Evolutionary conservation across 1,140 invertebrate species (phyloP).

Genomic region (Bombus impatiens): DNA sequence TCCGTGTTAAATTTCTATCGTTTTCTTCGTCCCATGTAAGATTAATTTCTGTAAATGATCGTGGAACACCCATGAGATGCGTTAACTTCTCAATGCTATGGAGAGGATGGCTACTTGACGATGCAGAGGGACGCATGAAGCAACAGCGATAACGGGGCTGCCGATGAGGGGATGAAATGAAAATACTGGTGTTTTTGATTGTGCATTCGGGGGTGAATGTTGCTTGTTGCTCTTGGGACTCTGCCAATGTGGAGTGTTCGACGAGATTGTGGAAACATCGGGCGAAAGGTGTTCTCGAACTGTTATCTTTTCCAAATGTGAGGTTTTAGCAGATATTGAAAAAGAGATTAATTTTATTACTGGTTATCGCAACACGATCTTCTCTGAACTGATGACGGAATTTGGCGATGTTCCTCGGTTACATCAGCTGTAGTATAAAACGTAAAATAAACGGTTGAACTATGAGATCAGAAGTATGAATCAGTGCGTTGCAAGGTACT

Average conservation of each 20-base stretch:
- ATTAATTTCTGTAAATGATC: background rate
- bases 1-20: background rate
- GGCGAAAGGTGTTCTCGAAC: background rate
- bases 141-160: conserved; percentile 10
- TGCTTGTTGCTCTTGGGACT: conserved; percentile 21
- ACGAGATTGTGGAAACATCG: background rate
- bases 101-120: background rate
- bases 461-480: conserved; percentile 18
- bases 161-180: background rate
- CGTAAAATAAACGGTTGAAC: conserved; percentile 4
- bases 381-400: background rate
- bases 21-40: background rate
- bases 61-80: background rate
- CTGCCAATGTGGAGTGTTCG: background rate
- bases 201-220: too few relatives aligned
- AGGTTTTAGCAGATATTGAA: too few relatives aligned
- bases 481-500: background rate
- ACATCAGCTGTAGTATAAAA: conserved; percentile 1
- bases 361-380: background rate
- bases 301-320: too few relatives aligned
- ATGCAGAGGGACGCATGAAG: background rate
- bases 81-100: background rate
- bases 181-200: conserved; percentile 16
- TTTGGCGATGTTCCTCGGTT: background rate
- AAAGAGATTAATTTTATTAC: background rate